Percentiles rank a stretch among this genome's conserved stretches.
phyloP scores from a whole-genome alignment of 2,888 invertebrate species.

The Aplocera efformata region DNA sequence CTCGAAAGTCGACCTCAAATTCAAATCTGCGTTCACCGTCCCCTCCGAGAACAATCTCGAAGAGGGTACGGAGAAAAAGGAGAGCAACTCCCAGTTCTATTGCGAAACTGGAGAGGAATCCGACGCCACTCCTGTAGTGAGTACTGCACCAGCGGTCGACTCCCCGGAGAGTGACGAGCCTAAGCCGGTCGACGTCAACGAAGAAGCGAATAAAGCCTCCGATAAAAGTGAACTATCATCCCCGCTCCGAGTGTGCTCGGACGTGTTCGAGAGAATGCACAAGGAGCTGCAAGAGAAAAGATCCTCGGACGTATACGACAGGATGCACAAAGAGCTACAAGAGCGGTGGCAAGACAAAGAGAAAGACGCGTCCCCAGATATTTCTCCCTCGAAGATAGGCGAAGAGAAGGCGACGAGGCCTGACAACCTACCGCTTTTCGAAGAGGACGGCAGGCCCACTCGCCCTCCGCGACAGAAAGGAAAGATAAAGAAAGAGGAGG shows the following conservation, averaged over 20 bases:
- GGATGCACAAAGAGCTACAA: conserved; percentile 70
- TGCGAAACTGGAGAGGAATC: conserved; percentile 47
- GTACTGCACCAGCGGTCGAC: conserved; percentile 36
- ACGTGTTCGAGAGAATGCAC: conserved; percentile 67
- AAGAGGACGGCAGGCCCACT: conserved; percentile 45
- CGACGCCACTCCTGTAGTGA: conserved; percentile 27
- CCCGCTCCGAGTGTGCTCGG: conserved; percentile 61
- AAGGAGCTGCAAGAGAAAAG: conserved; percentile 59
- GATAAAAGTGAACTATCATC: conserved; percentile 31
- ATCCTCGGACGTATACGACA: conserved; percentile 56
- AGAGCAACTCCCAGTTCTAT: conserved; percentile 62
- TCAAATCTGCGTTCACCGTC: conserved; percentile 83
- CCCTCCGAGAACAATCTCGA: conserved; percentile 65
- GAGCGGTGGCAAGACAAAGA: conserved; percentile 65
- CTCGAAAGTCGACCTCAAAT: conserved; percentile 88
- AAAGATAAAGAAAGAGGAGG: conserved; percentile 59
- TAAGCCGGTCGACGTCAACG: conserved; percentile 38
- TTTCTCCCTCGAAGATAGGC: background rate
- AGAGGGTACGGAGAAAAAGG: conserved; percentile 51
- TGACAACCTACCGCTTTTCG: conserved; percentile 82
- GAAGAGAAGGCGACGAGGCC: conserved; percentile 68
- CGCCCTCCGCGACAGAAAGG: conserved; percentile 61
- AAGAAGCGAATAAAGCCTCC: conserved; percentile 8
- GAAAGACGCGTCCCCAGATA: conserved; percentile 38
- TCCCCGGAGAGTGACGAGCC: conserved; percentile 25